These are phyloP conservation scores for Cervus canadensis DNA, from an alignment of 2,113 vertebrate species.

Conservation along the genomic window DNA sequence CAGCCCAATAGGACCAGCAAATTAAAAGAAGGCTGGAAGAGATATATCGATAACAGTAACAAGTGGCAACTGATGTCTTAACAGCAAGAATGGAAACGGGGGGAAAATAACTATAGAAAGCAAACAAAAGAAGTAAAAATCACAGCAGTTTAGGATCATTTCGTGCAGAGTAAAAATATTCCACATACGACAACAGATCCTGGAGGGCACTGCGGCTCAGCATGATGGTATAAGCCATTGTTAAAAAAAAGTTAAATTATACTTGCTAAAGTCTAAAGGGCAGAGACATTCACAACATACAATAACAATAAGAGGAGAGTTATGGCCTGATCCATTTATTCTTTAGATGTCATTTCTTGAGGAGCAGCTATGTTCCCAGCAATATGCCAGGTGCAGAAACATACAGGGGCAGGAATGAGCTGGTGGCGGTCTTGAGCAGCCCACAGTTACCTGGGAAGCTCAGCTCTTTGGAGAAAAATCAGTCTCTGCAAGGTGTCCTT, in stretches of 20 bases:
- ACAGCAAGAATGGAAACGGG: neutral
- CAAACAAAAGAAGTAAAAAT: slow-evolving; percentile 58
- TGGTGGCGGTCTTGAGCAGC: neutral
- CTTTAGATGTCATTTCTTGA: neutral
- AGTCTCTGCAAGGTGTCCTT: neutral
- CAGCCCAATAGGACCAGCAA: neutral
- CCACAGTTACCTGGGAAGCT: neutral
- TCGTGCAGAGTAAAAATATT: slow-evolving; percentile 38
- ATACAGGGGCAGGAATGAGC: neutral
- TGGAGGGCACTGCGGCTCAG: slow-evolving; percentile 24
- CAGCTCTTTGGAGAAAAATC: neutral
- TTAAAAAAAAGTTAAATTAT: slow-evolving; percentile 21
- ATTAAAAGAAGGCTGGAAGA: slow-evolving; percentile 6
- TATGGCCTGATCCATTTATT: neutral
- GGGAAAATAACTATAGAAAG: neutral
- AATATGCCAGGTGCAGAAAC: neutral
- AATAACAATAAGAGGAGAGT: neutral
- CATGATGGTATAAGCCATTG: neutral
- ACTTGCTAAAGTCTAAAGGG: slow-evolving; percentile 37
- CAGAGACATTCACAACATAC: slow-evolving; percentile 3
- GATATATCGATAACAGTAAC: slow-evolving; percentile 1
- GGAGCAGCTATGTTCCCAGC: neutral
- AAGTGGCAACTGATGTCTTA: slow-evolving; percentile 14
- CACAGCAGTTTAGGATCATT: slow-evolving; percentile 48
- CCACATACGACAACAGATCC: neutral